A percentile compares a stretch with the other conserved stretches of the same genome.
Evolutionary conservation across 1,140 invertebrate species (phyloP).

Genomic region (Platyscapa corneri): DNA sequence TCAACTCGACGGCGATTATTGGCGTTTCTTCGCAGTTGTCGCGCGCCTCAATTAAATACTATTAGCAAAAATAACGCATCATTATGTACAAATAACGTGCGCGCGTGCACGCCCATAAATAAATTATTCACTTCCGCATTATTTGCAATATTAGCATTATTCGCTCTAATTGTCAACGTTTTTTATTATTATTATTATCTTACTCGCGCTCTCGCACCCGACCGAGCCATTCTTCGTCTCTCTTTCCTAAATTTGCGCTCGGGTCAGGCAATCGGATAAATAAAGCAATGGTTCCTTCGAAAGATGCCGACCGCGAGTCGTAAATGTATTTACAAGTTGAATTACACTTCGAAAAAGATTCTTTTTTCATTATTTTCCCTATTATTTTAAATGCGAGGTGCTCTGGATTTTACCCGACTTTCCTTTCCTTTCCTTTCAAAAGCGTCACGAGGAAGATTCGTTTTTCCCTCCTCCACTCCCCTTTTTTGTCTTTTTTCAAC

Average conservation of each 20-base stretch:
- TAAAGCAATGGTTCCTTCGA: not conserved
- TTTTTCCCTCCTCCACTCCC: not conserved
- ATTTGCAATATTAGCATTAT: not conserved
- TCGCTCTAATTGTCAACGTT: no score
- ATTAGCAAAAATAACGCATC: constrained; percentile 44
- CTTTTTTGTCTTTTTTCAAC: constrained; percentile 24
- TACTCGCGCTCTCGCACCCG: not conserved
- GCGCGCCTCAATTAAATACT: constrained; percentile 51
- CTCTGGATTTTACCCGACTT: constrained; percentile 35
- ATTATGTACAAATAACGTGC: constrained; percentile 32
- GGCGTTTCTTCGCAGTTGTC: constrained; percentile 5
- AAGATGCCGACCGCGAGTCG: not conserved
- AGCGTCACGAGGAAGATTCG: not conserved
- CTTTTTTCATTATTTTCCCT: not conserved
- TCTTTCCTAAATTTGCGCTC: not conserved
- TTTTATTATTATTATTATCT: not conserved
- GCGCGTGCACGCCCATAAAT: constrained; percentile 33
- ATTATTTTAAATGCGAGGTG: constrained; percentile 47
- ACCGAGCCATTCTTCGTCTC: not conserved
- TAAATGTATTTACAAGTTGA: constrained; percentile 45
- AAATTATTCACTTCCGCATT: constrained; percentile 33
- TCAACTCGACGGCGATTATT: constrained; percentile 33
- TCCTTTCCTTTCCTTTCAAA: not conserved
- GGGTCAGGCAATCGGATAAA: constrained; percentile 33
- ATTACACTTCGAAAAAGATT: not conserved